A percentile compares a stretch with the other conserved stretches of the same genome.
Conservation (phyloP, 2,888 invertebrate species). For the Orthosia gracilis region DNA sequence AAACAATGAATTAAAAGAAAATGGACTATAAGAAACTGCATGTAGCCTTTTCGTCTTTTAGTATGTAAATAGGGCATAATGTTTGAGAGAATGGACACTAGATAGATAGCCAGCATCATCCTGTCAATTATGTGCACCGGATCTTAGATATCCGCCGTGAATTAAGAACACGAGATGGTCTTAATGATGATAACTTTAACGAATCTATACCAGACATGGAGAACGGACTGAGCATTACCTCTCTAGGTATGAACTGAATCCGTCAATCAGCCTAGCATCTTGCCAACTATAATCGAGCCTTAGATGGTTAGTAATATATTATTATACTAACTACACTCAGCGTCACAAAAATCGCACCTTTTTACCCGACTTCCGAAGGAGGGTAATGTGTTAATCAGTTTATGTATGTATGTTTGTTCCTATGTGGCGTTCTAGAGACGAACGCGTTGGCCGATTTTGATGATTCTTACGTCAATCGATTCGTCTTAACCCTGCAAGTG, state of each 20-base stretch:
- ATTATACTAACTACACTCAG: too few species aligned
- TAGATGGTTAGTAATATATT: too few species aligned
- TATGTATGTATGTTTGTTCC: too few species aligned
- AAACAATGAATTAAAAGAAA: neutral
- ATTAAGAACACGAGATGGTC: conserved; percentile 16
- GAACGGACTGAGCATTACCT: neutral
- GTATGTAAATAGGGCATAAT: neutral
- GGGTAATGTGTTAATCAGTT: too few species aligned
- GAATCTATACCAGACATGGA: too few species aligned
- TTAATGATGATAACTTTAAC: conserved; percentile 17
- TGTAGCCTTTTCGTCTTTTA: neutral
- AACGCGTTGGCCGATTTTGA: too few species aligned
- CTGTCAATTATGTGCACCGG: conserved; percentile 19
- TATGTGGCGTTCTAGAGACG: too few species aligned
- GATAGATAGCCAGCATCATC: neutral
- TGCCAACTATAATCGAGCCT: too few species aligned
- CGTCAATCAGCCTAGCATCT: neutral
- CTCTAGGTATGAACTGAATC: neutral
- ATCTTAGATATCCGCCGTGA: conserved; percentile 19
- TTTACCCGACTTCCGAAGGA: too few species aligned
- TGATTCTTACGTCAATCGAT: too few species aligned
- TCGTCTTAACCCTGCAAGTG: too few species aligned
- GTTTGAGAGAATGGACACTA: neutral
- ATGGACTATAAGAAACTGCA: neutral
- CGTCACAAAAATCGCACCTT: too few species aligned